Evolutionary conservation across 2,888 invertebrate species (phyloP).

Genomic region (Polydrusus pterygomalis): DNA sequence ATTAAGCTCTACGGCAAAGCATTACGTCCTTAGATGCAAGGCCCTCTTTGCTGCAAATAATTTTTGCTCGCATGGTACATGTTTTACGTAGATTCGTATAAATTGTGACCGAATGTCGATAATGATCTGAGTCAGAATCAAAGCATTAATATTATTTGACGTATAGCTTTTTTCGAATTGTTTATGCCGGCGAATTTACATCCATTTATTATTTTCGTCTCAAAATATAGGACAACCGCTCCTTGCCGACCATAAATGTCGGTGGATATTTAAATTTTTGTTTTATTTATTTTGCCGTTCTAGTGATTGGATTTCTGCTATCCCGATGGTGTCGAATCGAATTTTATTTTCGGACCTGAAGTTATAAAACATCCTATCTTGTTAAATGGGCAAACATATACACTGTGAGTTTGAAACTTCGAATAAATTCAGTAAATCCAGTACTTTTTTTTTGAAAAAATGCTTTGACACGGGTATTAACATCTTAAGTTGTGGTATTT

Average conservation of each 20-base stretch:
- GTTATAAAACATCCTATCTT: no score
- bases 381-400: no score
- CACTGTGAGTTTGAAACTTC: no score
- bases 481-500: no score
- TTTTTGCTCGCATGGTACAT: no score
- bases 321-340: neutral
- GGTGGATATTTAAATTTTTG: neutral
- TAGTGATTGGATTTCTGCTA: neutral
- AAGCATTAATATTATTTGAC: constrained; percentile 4
- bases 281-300: constrained; percentile 2
- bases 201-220: constrained; percentile 11
- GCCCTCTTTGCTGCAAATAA: no score
- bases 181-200: constrained; percentile 14
- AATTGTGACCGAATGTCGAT: neutral
- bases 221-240: constrained; percentile 9
- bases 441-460: no score
- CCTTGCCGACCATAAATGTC: neutral
- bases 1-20: no score
- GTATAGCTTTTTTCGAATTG: constrained; percentile 12
- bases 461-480: no score
- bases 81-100: no score
- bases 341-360: neutral
- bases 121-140: constrained; percentile 5
- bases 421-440: no score
- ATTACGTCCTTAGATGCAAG: no score